Evolutionary conservation across 2,888 invertebrate genomes (phyloP), one percentile per base, ranked within the genome.

Genomic region (Phaonia tiefii): DNA sequence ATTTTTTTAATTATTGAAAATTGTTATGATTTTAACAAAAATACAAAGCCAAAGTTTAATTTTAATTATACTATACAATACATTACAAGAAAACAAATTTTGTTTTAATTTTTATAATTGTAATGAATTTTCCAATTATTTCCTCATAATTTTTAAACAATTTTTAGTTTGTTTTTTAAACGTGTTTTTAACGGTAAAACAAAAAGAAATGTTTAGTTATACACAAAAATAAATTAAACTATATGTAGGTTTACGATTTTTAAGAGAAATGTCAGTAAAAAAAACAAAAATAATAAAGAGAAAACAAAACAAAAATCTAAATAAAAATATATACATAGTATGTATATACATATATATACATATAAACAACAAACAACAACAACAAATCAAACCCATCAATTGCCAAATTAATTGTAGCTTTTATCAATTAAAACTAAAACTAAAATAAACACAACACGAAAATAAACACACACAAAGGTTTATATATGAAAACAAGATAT

Each of bases 351-450:
- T 39, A 82, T 54, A 73, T 20, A 22, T 20, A 67, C 78, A 71
- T 71, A 72, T 76, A 83, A 83, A 83, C 65, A 82, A 84, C 37
- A 22, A 63, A 42, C 25, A 58, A 26, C 31, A 58, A 84, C 79
- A 84, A 80, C 74, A 87, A 87, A 87, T 88, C 87, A 87, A 88
- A 90, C 89, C 90, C 90, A 90, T 89, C 88, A 89, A 90, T 90
- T 90, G 89, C 90, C 90, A 89, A 89, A 89, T 89, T 89, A 88
- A 86, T 86, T 86, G 88, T 90, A 90, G 90, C 89, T 90, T 90
- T 90, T 88, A 88, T 87, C 84, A 86, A 86, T 86, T 85, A 86
- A 85, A 82, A 85, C 86, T 86, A 85, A 85, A 85, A 83, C 82
- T 84, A 80, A 66, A 73, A 75, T 73, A 85, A 79, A 83, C 84